Evolutionary conservation across 1,140 invertebrate species (phyloP), one percentile per base, ranked within the genome.

Genomic region (Apocrypta bakeri): DNA sequence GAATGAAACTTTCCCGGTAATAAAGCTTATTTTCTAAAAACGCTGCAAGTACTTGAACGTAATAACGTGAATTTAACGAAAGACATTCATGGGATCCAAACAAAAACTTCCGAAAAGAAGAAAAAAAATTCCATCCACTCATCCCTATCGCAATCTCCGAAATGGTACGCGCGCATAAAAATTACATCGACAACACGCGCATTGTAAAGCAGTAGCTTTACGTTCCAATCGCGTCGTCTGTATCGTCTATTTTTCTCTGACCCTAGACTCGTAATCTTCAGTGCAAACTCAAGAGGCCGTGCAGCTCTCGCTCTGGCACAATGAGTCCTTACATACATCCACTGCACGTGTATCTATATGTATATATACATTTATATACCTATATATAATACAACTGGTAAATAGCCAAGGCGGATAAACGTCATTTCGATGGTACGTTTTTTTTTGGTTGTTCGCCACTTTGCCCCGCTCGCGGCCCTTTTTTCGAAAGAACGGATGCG

Each of bases 221-320:
- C 29, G 33, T 31, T 48, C 37, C n/a, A 56, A 56, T 21, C n/a
- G 48, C 48, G n/a, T 3, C 48, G 48, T 56, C 21, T 17, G 1
- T 14, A 56, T 48, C 21, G 27, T 31, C 31, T 6, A 33, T 73
- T 61, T 80, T 80, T n/a, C 12, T n/a, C 40, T 37, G 77, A 29
- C 27, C 66, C 64, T 9, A 29, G 25, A 56, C 64, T 6, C 63
- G 63, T 66, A 87, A 87, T 87, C 87, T 87, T 83, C 48, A 66
- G 82, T 63, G 81, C 72, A 87, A 84, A 86, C 82, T 88, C 85
- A 86, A 87, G 85, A 87, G 85, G 73, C 81, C 86, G 64, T 25
- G 64, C 24, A 37, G 21, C 24, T 25, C 1, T 66, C 8, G 63
- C 27, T 27, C 27, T 27, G 2, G 33, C 33, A 71, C 69, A 71